A percentile compares a stretch with the other conserved stretches of the same genome.
phyloP scores from a whole-genome alignment of 2,888 invertebrate species.

The Balanococcus diminutus region DNA sequence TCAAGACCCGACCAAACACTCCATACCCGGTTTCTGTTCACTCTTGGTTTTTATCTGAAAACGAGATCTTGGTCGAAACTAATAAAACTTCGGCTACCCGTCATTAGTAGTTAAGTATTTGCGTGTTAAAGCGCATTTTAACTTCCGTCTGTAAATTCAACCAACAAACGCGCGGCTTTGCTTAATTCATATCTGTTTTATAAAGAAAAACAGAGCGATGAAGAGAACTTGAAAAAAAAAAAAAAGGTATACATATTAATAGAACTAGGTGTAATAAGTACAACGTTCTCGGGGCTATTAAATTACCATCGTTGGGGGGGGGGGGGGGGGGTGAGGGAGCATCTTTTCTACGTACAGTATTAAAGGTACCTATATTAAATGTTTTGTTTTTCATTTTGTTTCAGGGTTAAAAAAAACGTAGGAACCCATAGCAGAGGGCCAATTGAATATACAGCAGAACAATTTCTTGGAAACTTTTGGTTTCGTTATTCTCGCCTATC shows the following conservation, averaged over 20 bases:
- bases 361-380: background rate
- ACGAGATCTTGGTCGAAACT: constrained; percentile 50
- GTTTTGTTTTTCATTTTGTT: background rate
- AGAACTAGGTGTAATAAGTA: constrained; percentile 36
- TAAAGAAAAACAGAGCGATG: background rate
- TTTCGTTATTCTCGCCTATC: background rate
- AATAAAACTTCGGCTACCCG: constrained; percentile 52
- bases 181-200: constrained; percentile 35
- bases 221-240: no score
- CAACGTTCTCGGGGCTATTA: constrained; percentile 5
- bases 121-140: constrained; percentile 53
- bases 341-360: no score
- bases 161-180: constrained; percentile 35
- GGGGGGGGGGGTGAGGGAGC: background rate
- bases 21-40: constrained; percentile 23
- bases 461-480: background rate
- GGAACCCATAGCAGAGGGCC: background rate
- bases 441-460: background rate
- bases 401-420: background rate
- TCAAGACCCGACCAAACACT: constrained; percentile 39
- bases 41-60: constrained; percentile 50
- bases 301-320: background rate
- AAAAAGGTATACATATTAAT: constrained; percentile 32
- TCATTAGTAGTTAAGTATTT: constrained; percentile 51
- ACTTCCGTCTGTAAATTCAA: constrained; percentile 52